Evolutionary conservation across 2,797 vertebrate species (phyloP).

Genomic region (Orientallactaga sibirica): DNA sequence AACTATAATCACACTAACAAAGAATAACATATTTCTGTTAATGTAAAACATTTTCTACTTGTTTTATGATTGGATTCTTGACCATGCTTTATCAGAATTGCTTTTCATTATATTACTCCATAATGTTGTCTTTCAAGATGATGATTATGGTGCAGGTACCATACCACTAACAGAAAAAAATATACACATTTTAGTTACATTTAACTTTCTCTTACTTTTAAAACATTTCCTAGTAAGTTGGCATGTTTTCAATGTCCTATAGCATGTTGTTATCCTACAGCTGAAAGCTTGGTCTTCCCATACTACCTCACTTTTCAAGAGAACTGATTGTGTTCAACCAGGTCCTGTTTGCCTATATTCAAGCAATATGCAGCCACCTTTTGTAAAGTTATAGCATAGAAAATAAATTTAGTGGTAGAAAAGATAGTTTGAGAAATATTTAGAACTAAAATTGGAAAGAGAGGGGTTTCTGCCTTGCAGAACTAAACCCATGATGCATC

Average conservation of each 20-base stretch:
- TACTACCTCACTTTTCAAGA: neutral
- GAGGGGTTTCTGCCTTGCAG: neutral
- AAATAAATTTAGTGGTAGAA: neutral
- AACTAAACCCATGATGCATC: neutral
- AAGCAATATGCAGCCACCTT: neutral
- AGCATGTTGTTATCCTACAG: neutral
- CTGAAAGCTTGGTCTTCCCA: neutral
- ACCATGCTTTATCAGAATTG: no score
- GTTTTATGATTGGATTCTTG: no score
- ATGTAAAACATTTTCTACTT: neutral
- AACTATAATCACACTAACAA: conserved; percentile 3
- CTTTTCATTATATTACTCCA: no score
- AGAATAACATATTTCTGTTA: neutral
- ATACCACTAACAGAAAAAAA: neutral
- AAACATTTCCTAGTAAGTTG: neutral
- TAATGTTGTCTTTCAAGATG: no score
- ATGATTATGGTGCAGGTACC: no score
- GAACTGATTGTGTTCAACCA: neutral
- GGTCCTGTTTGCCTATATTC: neutral
- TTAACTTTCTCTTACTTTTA: conserved; percentile 29
- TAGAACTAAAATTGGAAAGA: neutral
- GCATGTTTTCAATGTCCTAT: neutral
- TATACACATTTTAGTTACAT: neutral
- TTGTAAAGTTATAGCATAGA: neutral
- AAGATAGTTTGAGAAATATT: neutral